These are phyloP conservation scores for Agonopterix arenella DNA, from an alignment of 2,888 invertebrate genomes.

Conservation along the genomic window DNA sequence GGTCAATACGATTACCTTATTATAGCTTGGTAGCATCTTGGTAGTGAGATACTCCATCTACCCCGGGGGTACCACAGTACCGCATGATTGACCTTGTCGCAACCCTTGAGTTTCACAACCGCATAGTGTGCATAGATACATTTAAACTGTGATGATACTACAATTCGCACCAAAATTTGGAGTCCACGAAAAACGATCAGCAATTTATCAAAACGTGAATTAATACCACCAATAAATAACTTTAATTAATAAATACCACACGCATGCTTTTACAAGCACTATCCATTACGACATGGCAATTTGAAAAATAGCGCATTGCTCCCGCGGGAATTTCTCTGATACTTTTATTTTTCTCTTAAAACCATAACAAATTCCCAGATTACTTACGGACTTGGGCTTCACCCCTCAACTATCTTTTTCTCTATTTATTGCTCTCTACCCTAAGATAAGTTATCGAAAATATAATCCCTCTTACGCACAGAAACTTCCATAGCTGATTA, in stretches of 20 bases:
- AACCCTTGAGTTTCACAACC: no score
- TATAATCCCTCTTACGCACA: constrained; percentile 71
- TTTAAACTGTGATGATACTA: no score
- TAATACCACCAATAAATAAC: constrained; percentile 1
- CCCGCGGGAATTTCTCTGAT: constrained; percentile 45
- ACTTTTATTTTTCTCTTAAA: constrained; percentile 57
- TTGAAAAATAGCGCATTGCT: constrained; percentile 43
- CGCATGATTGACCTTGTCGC: no score
- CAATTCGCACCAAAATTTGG: no score
- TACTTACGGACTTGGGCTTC: constrained; percentile 41
- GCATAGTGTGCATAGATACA: no score
- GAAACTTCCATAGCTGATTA: constrained; percentile 71
- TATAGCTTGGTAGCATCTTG: no score
- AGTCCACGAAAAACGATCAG: not conserved
- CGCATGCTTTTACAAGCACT: constrained; percentile 13
- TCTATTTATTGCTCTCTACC: constrained; percentile 69
- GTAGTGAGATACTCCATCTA: no score
- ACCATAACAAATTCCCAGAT: constrained; percentile 74
- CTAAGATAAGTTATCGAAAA: constrained; percentile 72
- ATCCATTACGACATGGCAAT: constrained; percentile 15
- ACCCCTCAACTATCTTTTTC: constrained; percentile 51
- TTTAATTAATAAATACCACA: constrained; percentile 15
- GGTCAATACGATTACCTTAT: no score
- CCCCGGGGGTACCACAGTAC: no score
- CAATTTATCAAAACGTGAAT: not conserved